Base-by-base conservation (phyloP, 2,113 vertebrate species). In the Ictalurus punctatus region DNA sequence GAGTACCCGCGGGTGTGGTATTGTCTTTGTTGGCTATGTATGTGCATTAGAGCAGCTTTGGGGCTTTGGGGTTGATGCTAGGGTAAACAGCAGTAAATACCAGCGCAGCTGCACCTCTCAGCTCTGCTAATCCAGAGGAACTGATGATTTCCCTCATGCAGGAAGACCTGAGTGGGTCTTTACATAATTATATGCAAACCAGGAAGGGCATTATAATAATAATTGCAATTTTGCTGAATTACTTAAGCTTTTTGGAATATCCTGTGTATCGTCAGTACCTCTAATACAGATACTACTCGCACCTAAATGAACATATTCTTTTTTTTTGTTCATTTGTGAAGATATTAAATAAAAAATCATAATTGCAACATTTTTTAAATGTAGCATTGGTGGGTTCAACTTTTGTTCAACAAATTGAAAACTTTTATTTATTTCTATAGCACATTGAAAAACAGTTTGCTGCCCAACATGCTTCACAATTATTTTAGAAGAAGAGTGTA, bases 81-180 rank as follows among this genome's bases (percentile, higher is more conserved):
- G 52, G 74, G 83, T 89, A 89, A 89, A 89, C 83, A 85, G 84
- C 61, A 89, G 58, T 63, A 85, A 89, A 89, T 85, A 69, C 83
- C 25, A 85, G 83, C 63, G 17, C 88, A 89, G 88, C 88, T 89
- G 88, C 88, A 85, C 48, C 76, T 44, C 74, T 71, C 83, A 85
- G 88, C 83, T 80, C 34, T 14, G 40, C 34, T 89, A 81, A 89
- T 86, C 84, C 88, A 86, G 17, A 34, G 71, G 84, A 86, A 76
- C 44, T 80, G 88, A 34, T 85, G 61, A 85, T 80, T 85, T 88
- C 69, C n/a, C 48, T 58, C 61, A 67, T 56, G 30, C 61, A 48
- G 59, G 30, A 54, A 79, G 48, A 65, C 71, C 71, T 3, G 25
- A 85, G 65, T 61, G 58, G 59, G 23, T 83, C 81, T 83, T 83